Conservation (phyloP, 1,140 invertebrate genomes). For the Dermatophagoides farinae region DNA sequence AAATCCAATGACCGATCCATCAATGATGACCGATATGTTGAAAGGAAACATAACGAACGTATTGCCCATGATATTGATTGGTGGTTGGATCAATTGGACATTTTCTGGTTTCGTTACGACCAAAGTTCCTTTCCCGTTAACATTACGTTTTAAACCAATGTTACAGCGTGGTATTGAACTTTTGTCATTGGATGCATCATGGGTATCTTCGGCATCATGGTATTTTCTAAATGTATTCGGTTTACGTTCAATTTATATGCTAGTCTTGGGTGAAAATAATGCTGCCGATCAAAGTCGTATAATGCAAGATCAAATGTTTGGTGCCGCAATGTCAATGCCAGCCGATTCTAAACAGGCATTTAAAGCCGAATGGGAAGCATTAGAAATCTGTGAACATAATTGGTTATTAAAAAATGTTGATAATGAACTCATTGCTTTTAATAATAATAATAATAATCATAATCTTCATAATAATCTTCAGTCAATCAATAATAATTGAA, state of each 20-base stretch:
- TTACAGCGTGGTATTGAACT: constrained; percentile 92
- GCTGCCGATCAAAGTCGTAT: constrained; percentile 83
- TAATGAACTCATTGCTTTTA: not conserved
- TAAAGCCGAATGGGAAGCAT: constrained; percentile 96
- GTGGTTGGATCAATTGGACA: constrained; percentile 99
- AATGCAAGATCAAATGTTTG: constrained; percentile 96
- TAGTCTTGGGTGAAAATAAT: constrained; percentile 57
- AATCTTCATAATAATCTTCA: not conserved
- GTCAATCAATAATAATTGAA: not conserved
- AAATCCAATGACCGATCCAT: constrained; percentile 93
- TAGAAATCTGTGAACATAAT: constrained; percentile 83
- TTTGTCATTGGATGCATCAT: constrained; percentile 82
- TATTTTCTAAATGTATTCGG: constrained; percentile 99
- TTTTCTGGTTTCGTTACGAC: constrained; percentile 98
- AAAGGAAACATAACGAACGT: constrained; percentile 98
- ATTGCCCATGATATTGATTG: constrained; percentile 92
- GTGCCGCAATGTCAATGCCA: constrained; percentile 85
- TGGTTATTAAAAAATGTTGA: constrained; percentile 61
- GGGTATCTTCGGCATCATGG: constrained; percentile 99
- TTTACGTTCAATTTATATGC: constrained; percentile 82
- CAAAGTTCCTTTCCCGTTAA: constrained; percentile 95
- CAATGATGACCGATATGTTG: constrained; percentile 95
- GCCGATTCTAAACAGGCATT: constrained; percentile 94
- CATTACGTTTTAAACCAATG: constrained; percentile 96
- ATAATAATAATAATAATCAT: no score